These are phyloP conservation scores for Cryptocheilus praepositus DNA, from an alignment of 2,888 invertebrate species.

Conservation along the genomic window DNA sequence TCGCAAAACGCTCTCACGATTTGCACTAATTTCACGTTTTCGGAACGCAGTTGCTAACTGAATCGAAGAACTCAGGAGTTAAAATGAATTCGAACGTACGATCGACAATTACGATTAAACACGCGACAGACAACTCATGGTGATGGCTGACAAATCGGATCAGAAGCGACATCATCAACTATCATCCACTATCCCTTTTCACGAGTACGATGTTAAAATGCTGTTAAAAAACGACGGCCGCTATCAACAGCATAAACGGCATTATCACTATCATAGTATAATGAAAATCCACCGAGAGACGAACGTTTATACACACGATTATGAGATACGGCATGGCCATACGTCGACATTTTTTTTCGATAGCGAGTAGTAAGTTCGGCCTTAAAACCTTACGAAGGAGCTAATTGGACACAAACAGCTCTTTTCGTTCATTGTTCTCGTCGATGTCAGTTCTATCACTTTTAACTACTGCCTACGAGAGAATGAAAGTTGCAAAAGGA, in stretches of 20 bases:
- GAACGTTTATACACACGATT: slow-evolving; percentile 49
- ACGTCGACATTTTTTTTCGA: slow-evolving; percentile 25
- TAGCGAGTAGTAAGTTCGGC: slow-evolving; percentile 29
- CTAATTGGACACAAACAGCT: slow-evolving; percentile 19
- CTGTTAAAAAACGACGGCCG: slow-evolving; percentile 21
- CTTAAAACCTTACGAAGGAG: slow-evolving; percentile 39
- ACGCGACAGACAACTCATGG: neutral
- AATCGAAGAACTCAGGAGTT: too few species aligned
- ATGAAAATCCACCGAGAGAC: slow-evolving; percentile 51
- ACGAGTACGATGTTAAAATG: too few species aligned
- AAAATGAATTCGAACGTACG: too few species aligned
- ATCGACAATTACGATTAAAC: too few species aligned
- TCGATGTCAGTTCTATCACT: neutral
- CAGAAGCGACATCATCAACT: too few species aligned
- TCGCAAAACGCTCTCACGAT: too few species aligned
- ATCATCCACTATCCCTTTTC: too few species aligned
- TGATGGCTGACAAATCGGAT: too few species aligned
- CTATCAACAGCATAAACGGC: slow-evolving; percentile 39
- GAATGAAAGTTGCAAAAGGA: neutral
- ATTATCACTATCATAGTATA: slow-evolving; percentile 46
- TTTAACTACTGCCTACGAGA: neutral
- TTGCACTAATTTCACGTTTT: too few species aligned
- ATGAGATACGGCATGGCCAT: slow-evolving; percentile 31
- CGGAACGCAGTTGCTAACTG: too few species aligned
- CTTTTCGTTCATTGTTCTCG: neutral